These are phyloP conservation scores for Lepus townsendii DNA, from an alignment of 2,797 vertebrate species.

Conservation along the genomic window DNA sequence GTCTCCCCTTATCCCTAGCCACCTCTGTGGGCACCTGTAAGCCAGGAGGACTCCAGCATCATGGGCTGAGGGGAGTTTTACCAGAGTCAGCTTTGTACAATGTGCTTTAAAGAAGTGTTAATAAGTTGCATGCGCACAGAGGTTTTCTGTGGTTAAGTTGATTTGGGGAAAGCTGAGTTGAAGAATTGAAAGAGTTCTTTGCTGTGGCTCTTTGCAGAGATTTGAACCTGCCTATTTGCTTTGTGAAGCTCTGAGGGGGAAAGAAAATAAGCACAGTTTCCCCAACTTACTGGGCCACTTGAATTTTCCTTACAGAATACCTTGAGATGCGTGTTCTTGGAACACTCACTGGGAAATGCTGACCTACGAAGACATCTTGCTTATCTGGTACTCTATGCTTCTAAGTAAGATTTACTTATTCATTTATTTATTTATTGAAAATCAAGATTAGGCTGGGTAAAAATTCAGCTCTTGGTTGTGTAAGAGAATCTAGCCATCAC, in stretches of 20 bases:
- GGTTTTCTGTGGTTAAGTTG: background rate
- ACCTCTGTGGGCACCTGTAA: background rate
- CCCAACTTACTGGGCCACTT: background rate
- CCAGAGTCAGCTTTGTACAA: background rate
- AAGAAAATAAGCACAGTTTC: background rate
- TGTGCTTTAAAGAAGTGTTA: background rate
- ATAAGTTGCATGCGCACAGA: background rate
- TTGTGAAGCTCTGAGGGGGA: background rate
- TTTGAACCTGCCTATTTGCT: background rate
- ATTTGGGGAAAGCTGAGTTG: background rate
- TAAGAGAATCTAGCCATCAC: background rate
- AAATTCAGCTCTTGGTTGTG: background rate
- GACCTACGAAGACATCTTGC: background rate
- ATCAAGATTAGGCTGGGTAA: background rate
- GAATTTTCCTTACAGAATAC: background rate
- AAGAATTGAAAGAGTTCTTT: background rate
- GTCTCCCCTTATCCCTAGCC: background rate
- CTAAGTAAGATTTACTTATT: background rate
- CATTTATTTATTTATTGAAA: background rate
- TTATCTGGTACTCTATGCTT: background rate
- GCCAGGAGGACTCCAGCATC: background rate
- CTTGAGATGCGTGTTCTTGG: background rate
- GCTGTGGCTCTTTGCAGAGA: background rate
- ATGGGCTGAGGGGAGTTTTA: background rate
- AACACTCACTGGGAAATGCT: background rate